Percentiles rank a stretch among this genome's conserved stretches.
Conservation (phyloP, 35 echinoderm and acorn worm genomes). For the Stichopus chloronotus region DNA sequence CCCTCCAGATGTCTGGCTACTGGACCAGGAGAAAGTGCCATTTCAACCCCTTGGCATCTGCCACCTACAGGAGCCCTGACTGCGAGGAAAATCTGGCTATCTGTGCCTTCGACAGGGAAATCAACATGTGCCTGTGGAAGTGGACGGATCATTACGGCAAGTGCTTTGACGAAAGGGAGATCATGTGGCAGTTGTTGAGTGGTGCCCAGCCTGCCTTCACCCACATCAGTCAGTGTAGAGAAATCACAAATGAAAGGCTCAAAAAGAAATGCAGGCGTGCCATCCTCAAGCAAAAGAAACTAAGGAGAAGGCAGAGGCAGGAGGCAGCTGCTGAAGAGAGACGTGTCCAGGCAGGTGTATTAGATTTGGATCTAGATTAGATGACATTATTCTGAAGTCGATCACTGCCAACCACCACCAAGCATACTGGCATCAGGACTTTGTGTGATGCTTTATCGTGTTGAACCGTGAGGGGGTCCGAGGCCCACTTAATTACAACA, state of each 20-base stretch:
- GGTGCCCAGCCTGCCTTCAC: slow-evolving; percentile 33
- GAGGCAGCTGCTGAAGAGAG: not conserved
- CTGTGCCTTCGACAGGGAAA: not conserved
- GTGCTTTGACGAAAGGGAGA: slow-evolving; percentile 26
- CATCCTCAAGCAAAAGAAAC: slow-evolving; percentile 21
- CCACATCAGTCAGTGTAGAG: not conserved
- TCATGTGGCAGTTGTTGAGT: not conserved
- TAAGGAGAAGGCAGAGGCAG: not conserved
- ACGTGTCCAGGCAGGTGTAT: no score
- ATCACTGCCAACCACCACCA: no score
- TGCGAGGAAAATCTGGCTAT: not conserved
- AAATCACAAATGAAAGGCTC: slow-evolving; percentile 28
- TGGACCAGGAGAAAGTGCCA: slow-evolving; percentile 16
- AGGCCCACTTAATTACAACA: no score
- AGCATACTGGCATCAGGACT: no score
- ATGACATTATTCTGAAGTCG: no score
- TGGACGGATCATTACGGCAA: not conserved
- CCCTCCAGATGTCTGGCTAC: slow-evolving; percentile 28
- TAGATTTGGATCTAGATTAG: not conserved
- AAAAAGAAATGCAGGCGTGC: slow-evolving; percentile 19
- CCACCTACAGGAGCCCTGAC: not conserved
- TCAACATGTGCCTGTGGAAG: slow-evolving; percentile 26
- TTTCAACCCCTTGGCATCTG: slow-evolving; percentile 32
- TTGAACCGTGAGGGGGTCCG: not conserved
- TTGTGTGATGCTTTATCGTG: not conserved